phyloP scores from a whole-genome alignment of 2,888 invertebrate species.

The Cinara cedri region DNA sequence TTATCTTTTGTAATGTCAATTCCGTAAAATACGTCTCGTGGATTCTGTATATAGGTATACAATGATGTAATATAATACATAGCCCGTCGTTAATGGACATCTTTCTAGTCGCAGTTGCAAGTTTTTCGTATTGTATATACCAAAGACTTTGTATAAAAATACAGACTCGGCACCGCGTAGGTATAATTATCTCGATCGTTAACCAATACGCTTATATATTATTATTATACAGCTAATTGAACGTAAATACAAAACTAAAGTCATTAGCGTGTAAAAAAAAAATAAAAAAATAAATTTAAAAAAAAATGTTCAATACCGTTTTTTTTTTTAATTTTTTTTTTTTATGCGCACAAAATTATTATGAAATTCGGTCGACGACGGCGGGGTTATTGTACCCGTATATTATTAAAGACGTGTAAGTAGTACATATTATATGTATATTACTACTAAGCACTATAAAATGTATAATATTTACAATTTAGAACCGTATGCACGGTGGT shows the following conservation, averaged over 20 bases:
- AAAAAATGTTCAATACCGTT: constrained; percentile 8
- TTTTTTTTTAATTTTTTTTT: constrained; percentile 2
- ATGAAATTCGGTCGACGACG: not conserved
- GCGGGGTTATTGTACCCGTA: constrained; percentile 24
- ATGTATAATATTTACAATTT: too few species aligned
- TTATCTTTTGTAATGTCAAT: constrained; percentile 10
- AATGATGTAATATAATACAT: not conserved
- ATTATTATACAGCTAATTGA: constrained; percentile 25
- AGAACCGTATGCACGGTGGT: too few species aligned
- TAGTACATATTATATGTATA: too few species aligned
- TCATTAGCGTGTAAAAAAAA: constrained; percentile 17
- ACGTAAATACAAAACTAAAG: constrained; percentile 1
- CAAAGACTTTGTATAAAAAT: too few species aligned
- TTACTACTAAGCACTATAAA: too few species aligned
- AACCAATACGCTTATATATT: not conserved
- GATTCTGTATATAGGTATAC: not conserved
- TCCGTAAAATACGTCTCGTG: not conserved
- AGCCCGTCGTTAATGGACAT: constrained; percentile 3
- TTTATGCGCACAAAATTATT: constrained; percentile 1
- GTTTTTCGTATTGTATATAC: not conserved
- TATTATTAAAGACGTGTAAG: not conserved
- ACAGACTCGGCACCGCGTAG: too few species aligned
- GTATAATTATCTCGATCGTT: constrained; percentile 40
- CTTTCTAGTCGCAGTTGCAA: not conserved
- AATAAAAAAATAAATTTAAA: too few species aligned